A percentile compares a stretch with the other conserved stretches of the same genome.
These are phyloP conservation scores for Sebastiscus albofasciatus DNA, from an alignment of 2,797 vertebrate species.

Conservation along the genomic window DNA sequence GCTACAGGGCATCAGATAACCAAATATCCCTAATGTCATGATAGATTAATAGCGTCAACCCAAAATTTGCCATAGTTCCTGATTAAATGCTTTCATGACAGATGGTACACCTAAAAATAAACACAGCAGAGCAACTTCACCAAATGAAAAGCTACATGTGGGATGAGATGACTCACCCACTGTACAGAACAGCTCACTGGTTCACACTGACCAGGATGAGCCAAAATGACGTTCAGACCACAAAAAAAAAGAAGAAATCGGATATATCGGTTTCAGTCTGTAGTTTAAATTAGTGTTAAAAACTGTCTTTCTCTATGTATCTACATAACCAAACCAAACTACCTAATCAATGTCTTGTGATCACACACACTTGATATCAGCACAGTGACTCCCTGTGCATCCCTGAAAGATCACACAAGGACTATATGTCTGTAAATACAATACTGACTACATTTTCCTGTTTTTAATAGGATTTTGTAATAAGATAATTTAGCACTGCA, in stretches of 20 bases:
- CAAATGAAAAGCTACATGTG: constrained; percentile 68
- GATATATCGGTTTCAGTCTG: neutral
- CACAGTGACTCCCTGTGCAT: neutral
- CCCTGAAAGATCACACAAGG: neutral
- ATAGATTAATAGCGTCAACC: constrained; percentile 11
- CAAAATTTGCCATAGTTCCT: constrained; percentile 19
- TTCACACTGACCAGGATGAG: constrained; percentile 30
- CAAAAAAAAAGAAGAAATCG: neutral
- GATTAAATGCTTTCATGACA: constrained; percentile 44
- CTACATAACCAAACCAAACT: neutral
- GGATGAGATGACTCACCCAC: constrained; percentile 70
- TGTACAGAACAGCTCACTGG: constrained; percentile 42
- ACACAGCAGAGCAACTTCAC: constrained; percentile 42
- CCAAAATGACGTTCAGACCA: neutral
- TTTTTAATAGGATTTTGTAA: neutral
- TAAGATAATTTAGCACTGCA: neutral
- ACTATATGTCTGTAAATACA: neutral
- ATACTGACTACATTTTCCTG: neutral
- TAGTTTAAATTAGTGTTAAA: constrained; percentile 2
- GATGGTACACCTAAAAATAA: constrained; percentile 73
- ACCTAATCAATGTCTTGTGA: neutral
- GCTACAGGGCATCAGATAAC: constrained; percentile 1
- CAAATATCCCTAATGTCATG: constrained; percentile 9
- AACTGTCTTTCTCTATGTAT: neutral
- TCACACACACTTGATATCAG: neutral